A percentile compares a stretch with the other conserved stretches of the same genome.
phyloP scores from a whole-genome alignment of 2,888 invertebrate genomes.

The Cepaea hortensis region DNA sequence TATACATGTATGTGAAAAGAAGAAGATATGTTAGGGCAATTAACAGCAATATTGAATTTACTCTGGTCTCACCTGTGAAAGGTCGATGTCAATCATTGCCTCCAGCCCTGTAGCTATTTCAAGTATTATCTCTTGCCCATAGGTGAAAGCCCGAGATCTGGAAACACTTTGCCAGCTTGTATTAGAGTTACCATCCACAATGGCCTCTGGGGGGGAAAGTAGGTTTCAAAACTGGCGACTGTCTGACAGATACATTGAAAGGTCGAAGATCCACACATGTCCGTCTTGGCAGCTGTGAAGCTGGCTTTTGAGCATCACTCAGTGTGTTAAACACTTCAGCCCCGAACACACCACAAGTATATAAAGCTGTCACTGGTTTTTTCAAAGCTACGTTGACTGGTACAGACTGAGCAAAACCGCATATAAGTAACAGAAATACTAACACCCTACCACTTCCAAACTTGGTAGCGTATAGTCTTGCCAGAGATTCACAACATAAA shows the following conservation, averaged over 20 bases:
- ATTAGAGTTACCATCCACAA: conserved; percentile 60
- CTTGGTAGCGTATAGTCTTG: no score
- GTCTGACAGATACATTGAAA: background rate
- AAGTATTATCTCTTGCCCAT: conserved; percentile 21
- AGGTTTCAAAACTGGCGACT: background rate
- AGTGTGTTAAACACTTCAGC: conserved; percentile 54
- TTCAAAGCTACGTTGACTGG: conserved; percentile 63
- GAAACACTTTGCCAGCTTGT: conserved; percentile 67
- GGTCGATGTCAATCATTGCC: conserved; percentile 52
- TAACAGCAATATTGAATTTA: background rate
- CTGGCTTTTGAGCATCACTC: conserved; percentile 40
- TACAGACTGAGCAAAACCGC: background rate
- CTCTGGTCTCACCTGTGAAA: conserved; percentile 55
- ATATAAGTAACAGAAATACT: background rate
- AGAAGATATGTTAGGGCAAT: background rate
- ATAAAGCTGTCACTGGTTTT: conserved; percentile 55
- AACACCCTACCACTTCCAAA: background rate
- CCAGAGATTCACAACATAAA: background rate
- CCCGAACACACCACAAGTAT: conserved; percentile 60
- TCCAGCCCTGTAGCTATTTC: conserved; percentile 38
- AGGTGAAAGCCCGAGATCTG: conserved; percentile 49
- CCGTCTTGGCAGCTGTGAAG: conserved; percentile 15
- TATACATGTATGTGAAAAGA: background rate
- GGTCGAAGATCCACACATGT: conserved; percentile 38
- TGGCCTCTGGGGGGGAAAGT: conserved; percentile 43